phyloP scores from a whole-genome alignment of 2,113 vertebrate genomes.

The Oenanthe melanoleuca region DNA sequence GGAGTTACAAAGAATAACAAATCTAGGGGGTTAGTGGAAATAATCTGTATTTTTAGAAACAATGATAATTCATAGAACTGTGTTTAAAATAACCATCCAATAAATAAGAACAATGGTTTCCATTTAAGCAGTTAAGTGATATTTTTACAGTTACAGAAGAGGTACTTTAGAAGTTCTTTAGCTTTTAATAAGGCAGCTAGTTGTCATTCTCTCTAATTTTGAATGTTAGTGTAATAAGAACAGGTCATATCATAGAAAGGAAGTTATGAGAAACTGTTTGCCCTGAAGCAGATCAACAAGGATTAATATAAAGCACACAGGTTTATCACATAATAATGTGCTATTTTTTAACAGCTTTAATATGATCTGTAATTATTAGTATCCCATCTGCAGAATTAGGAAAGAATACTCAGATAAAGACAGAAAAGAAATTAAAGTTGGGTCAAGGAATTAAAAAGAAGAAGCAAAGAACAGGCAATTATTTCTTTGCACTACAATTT shows the following conservation, averaged over 20 bases:
- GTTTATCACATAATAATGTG: slow-evolving; percentile 41
- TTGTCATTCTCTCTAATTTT: not conserved
- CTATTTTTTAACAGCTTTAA: slow-evolving; percentile 30
- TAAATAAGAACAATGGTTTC: not conserved
- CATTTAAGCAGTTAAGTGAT: not conserved
- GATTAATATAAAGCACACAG: not conserved
- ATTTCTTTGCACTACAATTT: slow-evolving; percentile 8
- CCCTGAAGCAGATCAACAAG: slow-evolving; percentile 26
- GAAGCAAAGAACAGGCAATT: not conserved
- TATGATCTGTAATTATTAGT: slow-evolving; percentile 42
- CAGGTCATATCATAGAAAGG: not conserved
- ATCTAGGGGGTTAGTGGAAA: not conserved
- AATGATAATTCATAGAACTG: not conserved
- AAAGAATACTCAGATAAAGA: slow-evolving; percentile 29
- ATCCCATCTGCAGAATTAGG: slow-evolving; percentile 37
- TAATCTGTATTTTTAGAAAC: not conserved
- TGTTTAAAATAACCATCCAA: not conserved
- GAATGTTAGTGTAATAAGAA: not conserved
- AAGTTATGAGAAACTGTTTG: slow-evolving; percentile 35
- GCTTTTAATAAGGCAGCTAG: not conserved
- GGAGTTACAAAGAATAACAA: not conserved
- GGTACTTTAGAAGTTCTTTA: not conserved
- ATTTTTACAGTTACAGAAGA: not conserved
- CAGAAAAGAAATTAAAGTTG: not conserved
- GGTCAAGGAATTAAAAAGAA: slow-evolving; percentile 46